These are phyloP conservation scores for Drosophila fuyamai DNA, from an alignment of 1,140 invertebrate species.

Conservation along the genomic window DNA sequence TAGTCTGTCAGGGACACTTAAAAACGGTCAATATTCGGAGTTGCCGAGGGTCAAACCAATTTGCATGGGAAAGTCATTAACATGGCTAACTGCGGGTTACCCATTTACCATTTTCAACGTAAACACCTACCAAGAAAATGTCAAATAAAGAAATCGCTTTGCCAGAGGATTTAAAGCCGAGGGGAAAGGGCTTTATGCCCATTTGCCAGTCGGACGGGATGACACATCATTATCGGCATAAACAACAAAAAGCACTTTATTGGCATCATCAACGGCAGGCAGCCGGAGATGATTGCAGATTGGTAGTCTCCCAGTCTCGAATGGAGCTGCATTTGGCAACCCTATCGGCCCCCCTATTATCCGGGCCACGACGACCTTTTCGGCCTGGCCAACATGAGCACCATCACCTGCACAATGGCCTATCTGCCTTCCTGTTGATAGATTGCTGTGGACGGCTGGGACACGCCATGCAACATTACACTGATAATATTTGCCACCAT, in stretches of 20 bases:
- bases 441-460: slow-evolving; percentile 49
- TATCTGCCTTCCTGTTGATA: slow-evolving; percentile 42
- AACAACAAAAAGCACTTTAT: slow-evolving; percentile 79
- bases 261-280: slow-evolving; percentile 68
- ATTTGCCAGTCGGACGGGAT: slow-evolving; percentile 27
- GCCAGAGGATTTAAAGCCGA: slow-evolving; percentile 32
- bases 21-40: slow-evolving; percentile 49
- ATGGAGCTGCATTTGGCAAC: slow-evolving; percentile 46
- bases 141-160: slow-evolving; percentile 50
- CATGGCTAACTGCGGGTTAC: slow-evolving; percentile 20
- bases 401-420: slow-evolving; percentile 35
- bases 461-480: slow-evolving; percentile 57
- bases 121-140: slow-evolving; percentile 40
- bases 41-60: slow-evolving; percentile 43
- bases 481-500: slow-evolving; percentile 70
- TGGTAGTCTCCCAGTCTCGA: slow-evolving; percentile 17
- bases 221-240: slow-evolving; percentile 79
- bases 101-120: slow-evolving; percentile 7
- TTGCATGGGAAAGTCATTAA: slow-evolving; percentile 67
- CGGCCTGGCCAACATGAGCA: slow-evolving; percentile 4
- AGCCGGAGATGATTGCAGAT: slow-evolving; percentile 50
- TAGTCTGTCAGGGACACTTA: slow-evolving; percentile 56
- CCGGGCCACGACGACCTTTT: slow-evolving; percentile 21
- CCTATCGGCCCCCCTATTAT: slow-evolving; percentile 11
- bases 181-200: slow-evolving; percentile 2